phyloP scores from a whole-genome alignment of 2,797 vertebrate species.

The Clarias fuscus region DNA sequence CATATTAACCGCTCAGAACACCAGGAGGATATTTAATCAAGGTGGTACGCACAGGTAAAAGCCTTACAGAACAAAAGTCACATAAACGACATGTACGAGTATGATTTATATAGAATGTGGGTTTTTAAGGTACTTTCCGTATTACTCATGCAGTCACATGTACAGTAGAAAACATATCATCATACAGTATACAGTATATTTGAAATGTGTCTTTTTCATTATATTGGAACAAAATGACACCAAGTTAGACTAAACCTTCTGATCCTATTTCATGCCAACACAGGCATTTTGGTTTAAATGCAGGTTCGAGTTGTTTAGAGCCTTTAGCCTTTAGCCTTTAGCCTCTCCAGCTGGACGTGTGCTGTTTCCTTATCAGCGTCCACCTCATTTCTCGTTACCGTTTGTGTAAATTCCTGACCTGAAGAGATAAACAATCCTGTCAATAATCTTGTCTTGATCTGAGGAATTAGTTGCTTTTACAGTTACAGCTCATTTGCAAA shows the following conservation, averaged over 20 bases:
- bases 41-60: slow-evolving; percentile 32
- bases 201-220: neutral
- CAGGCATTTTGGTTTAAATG: neutral
- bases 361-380: neutral
- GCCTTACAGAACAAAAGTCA: neutral
- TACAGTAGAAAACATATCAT: neutral
- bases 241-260: neutral
- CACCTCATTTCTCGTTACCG: neutral
- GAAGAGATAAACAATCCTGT: neutral
- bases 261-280: too few species aligned
- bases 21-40: slow-evolving; percentile 29
- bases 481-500: slow-evolving; percentile 20
- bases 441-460: neutral
- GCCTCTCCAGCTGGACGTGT: neutral
- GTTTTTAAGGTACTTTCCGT: neutral
- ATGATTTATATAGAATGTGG: neutral
- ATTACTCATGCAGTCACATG: neutral
- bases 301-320: neutral
- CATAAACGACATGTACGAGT: neutral
- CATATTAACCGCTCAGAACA: neutral
- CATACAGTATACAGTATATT: too few species aligned
- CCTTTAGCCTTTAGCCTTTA: too few species aligned
- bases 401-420: slow-evolving; percentile 11
- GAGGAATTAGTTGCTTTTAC: slow-evolving; percentile 16
- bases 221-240: neutral